These are phyloP conservation scores for Gallinago jamesoni DNA, from an alignment of 2,113 vertebrate species.

Conservation along the genomic window DNA sequence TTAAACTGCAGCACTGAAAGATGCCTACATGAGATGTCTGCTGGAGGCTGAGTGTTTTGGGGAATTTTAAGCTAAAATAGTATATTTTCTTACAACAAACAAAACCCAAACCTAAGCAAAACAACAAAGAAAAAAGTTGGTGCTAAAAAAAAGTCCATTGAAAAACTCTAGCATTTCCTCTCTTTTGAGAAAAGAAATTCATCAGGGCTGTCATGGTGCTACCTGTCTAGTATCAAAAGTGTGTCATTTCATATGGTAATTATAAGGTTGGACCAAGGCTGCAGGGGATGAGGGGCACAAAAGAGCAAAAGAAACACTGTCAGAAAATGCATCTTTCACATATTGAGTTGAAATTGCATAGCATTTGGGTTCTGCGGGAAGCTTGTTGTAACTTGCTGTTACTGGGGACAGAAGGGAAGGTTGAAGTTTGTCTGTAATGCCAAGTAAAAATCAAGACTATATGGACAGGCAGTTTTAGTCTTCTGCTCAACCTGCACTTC, in stretches of 20 bases:
- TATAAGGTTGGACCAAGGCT: background rate
- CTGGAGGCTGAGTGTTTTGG: background rate
- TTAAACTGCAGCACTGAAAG: background rate
- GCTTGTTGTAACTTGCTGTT: background rate
- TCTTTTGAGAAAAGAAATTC: background rate
- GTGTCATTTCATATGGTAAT: background rate
- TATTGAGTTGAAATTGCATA: background rate
- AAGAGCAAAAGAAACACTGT: background rate
- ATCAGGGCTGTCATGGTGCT: rapidly evolving
- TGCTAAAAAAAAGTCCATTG: background rate
- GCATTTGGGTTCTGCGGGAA: background rate
- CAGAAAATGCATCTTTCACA: background rate
- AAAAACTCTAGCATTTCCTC: background rate
- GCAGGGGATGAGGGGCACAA: background rate
- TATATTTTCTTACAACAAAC: background rate
- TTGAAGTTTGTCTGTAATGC: background rate
- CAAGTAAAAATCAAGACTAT: background rate
- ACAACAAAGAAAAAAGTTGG: too few relatives aligned
- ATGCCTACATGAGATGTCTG: background rate
- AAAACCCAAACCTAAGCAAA: background rate
- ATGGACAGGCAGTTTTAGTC: background rate
- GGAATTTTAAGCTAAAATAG: background rate
- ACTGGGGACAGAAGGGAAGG: background rate
- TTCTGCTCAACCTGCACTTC: slow-evolving; percentile 28
- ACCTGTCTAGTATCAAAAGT: background rate